Conservation (phyloP, 2,797 vertebrate genomes). For the Orientallactaga sibirica region DNA sequence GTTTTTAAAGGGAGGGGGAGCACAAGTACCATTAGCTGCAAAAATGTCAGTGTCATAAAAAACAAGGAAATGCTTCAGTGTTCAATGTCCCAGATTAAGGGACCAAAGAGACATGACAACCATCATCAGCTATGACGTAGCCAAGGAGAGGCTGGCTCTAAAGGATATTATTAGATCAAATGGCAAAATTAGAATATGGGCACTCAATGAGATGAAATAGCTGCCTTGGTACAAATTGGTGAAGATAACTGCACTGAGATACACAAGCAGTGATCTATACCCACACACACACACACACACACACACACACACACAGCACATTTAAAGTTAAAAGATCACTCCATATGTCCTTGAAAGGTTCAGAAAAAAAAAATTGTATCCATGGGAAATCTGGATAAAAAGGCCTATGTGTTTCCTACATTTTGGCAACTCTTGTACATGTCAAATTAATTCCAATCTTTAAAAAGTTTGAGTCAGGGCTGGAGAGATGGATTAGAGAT, state of each 20-base stretch:
- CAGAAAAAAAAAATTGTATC: neutral
- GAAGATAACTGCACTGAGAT: neutral
- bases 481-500: too few relatives aligned
- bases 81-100: neutral
- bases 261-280: accelerated
- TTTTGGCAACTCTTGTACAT: neutral
- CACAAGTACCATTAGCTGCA: neutral
- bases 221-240: neutral
- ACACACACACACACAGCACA: neutral
- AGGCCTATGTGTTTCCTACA: too few relatives aligned
- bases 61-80: neutral
- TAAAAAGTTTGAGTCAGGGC: neutral
- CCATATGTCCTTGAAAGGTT: neutral
- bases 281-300: neutral
- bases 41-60: neutral
- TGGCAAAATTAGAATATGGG: neutral
- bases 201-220: neutral
- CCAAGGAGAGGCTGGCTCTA: accelerated
- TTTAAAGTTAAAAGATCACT: neutral
- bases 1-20: neutral
- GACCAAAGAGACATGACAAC: neutral
- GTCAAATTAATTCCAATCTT: neutral
- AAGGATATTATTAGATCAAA: neutral
- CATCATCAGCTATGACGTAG: accelerated
- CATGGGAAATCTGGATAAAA: neutral